These are phyloP conservation scores for Crossaster papposus DNA, from an alignment of 53 echinoderm and acorn worm species.

Conservation along the genomic window DNA sequence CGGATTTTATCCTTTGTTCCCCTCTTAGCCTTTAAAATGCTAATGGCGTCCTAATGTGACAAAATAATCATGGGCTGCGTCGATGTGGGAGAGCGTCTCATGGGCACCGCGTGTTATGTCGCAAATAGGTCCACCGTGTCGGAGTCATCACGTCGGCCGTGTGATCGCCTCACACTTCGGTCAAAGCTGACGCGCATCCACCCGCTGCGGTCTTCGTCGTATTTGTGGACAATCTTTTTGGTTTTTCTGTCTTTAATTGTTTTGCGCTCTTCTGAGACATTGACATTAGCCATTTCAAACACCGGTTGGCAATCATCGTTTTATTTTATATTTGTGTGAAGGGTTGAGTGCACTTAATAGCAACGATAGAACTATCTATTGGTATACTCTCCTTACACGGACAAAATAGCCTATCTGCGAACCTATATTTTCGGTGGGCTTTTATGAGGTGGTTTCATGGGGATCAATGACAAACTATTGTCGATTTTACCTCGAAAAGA, in stretches of 20 bases:
- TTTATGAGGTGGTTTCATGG: too few relatives aligned
- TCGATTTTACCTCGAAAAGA: too few relatives aligned
- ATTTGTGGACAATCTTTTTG: background rate
- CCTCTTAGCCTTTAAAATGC: background rate
- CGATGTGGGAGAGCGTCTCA: background rate
- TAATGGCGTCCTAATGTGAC: slow-evolving; percentile 1
- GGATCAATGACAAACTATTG: too few relatives aligned
- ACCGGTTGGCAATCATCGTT: too few relatives aligned
- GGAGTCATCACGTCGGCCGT: slow-evolving; percentile 4
- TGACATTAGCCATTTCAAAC: background rate
- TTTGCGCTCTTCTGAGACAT: background rate
- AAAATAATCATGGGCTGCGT: slow-evolving; percentile 2
- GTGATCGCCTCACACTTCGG: background rate
- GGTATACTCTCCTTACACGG: too few relatives aligned
- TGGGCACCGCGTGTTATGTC: slow-evolving; percentile 15
- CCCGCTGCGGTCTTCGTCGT: background rate
- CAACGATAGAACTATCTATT: too few relatives aligned
- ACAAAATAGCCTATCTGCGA: too few relatives aligned
- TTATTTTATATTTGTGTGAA: too few relatives aligned
- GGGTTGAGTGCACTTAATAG: too few relatives aligned
- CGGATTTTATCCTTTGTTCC: background rate
- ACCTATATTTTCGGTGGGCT: too few relatives aligned
- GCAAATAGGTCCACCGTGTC: background rate
- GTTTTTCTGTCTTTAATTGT: background rate
- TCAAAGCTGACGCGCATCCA: background rate